Evolutionary conservation across 2,797 vertebrate genomes (phyloP).

Genomic region (Sus cebifrons): DNA sequence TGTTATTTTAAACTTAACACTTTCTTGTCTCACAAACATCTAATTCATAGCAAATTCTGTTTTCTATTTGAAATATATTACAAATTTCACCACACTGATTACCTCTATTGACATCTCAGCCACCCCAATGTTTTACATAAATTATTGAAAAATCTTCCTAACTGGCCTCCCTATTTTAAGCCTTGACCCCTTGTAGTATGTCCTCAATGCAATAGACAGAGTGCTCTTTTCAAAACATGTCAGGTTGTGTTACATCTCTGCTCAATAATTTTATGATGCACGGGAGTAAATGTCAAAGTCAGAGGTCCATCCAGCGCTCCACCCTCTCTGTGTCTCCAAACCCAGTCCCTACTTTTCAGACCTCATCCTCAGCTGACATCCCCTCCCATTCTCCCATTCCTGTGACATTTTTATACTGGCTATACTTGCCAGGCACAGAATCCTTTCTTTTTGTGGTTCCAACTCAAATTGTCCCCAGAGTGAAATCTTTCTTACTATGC

Average conservation of each 20-base stretch:
- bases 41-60: neutral
- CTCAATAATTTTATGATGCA: neutral
- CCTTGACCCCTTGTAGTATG: neutral
- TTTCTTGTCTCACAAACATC: neutral
- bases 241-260: neutral
- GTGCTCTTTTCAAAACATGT: neutral
- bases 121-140: neutral
- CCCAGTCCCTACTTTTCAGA: accelerated
- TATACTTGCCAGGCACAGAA: neutral
- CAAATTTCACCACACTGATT: neutral
- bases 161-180: neutral
- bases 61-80: neutral
- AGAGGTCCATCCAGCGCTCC: neutral
- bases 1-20: neutral
- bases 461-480: neutral
- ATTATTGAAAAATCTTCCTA: neutral
- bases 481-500: neutral
- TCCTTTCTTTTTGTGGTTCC: neutral
- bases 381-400: neutral
- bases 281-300: neutral
- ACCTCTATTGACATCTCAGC: neutral
- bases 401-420: neutral
- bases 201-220: neutral
- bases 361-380: neutral
- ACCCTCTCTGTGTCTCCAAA: accelerated